Base-by-base conservation (phyloP, 2,113 vertebrate species). In the Delphinus delphis region DNA sequence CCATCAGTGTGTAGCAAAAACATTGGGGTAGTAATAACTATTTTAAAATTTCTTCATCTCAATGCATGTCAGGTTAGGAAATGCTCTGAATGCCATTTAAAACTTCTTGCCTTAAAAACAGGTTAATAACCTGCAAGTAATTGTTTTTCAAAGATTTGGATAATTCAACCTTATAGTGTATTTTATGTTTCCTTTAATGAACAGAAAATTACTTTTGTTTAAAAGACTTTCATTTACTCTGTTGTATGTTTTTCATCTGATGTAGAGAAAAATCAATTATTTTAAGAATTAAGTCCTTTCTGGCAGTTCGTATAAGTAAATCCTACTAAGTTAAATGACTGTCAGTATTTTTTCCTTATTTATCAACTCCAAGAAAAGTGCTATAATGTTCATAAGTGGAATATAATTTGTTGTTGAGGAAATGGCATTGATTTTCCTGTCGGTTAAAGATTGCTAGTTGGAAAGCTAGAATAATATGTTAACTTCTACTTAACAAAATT, bases 161-260 rank as follows among this genome's bases (percentile, higher is more conserved):
- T 98, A 99, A 98, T 98, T 98, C 97, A 98, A 60, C 97, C 97
- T 67, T 90, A 82, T 55, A 67, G 84, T 97, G 85, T 98, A 98
- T 98, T 98, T 99, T 99, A 98, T 97, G 95, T 97, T 98, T 98
- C 98, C 96, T 98, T 98, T 98, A 99, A 98, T 98, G 97, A 98
- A 98, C 83, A 97, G 97, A 98, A 98, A 98, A 99, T 98, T 93
- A 98, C 98, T 99, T 99, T 96, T 98, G 96, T 98, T 98, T 98
- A 98, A 98, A 98, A 96, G 58, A 97, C 91, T 97, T 98, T 98
- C 97, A 97, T 97, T 98, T 98, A 97, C 95, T 93, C 77, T 97
- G 60, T 97, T 98, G 98, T 65, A 98, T 96, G 97, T 99, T 98
- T 99, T 98, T 98, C 98, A 98, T 98, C 97, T 98, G 95, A 98